Base-by-base conservation (phyloP, 1,140 invertebrate species). In the Euwallacea similis region DNA sequence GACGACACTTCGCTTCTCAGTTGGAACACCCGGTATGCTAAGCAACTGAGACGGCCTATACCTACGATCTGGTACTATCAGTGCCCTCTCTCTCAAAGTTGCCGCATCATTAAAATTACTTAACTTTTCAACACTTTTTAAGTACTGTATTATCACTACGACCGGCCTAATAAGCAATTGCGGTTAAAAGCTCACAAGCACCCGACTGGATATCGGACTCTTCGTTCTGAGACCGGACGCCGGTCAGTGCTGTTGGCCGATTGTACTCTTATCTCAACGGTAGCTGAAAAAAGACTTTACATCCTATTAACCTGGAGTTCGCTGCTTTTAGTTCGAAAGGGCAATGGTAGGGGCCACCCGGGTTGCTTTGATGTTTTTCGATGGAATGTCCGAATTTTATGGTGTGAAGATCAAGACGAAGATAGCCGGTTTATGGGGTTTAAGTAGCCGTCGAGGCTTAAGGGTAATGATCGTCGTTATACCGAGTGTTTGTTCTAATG, bases 41-140 rank as follows among this genome's bases (percentile, higher is more conserved):
- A 11, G 9, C 13, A 62, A 15, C 7, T 71, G 66, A 55, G 42
- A 72, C 71, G 13, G 47, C 43, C 71, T 68, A 55, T 72, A 72
- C 21, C 21, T 33, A n/a, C 4, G 16, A 8, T 21, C 33, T n/a
- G 50, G 21, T 13, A 61, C 47, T 72, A 70, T 70, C 63, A 53
- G 43, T 33, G 8, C 41, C 21, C 21, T 33, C 21, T 66, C n/a
- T 59, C 41, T 69, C 66, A 73, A 74, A 74, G 71, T 47, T 15
- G 55, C 65, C 60, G 58, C 60, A 42, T 54, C 65, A 47, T 65
- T 73, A 67, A 75, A 75, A 77, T 77, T 77, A 77, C 73, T 77
- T 77, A 77, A 75, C 72, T 74, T 75, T 75, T 75, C 74, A 74
- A 77, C 76, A 77, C 76, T 73, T 74, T 73, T 77, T 75, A 74